A percentile compares a stretch with the other conserved stretches of the same genome.
phyloP scores from a whole-genome alignment of 2,113 vertebrate genomes.

The Hippocampus guttulatus region DNA sequence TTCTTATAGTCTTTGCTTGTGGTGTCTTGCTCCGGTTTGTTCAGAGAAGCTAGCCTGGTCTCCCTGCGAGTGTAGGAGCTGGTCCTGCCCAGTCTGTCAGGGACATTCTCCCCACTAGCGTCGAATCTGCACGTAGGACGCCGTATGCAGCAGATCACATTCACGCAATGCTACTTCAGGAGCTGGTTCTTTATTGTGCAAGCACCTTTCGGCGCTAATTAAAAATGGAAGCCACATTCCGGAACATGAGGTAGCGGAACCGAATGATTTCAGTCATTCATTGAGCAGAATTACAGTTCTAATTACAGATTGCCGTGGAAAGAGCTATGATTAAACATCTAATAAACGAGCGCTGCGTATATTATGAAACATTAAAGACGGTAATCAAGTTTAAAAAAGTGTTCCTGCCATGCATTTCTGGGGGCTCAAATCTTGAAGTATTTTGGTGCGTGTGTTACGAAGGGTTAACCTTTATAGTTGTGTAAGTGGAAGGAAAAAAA shows the following conservation, averaged over 20 bases:
- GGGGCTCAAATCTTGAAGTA: neutral
- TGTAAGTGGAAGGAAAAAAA: neutral
- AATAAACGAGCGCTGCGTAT: neutral
- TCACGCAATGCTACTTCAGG: neutral
- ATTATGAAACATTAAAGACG: neutral
- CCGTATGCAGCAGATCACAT: neutral
- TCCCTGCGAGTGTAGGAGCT: constrained; percentile 84
- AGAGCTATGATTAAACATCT: neutral
- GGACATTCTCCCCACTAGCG: constrained; percentile 72
- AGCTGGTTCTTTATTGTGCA: neutral
- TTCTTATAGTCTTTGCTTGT: constrained; percentile 85
- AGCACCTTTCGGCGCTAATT: neutral
- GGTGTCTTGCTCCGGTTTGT: constrained; percentile 69
- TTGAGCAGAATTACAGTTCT: no score
- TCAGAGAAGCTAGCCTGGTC: constrained; percentile 79
- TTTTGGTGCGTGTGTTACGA: neutral
- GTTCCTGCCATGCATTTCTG: neutral
- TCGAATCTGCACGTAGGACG: constrained; percentile 75
- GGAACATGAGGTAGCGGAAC: no score
- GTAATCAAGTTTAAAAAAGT: neutral
- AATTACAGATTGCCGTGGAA: no score
- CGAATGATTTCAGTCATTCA: no score
- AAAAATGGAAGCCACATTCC: neutral
- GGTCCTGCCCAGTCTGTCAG: constrained; percentile 76
- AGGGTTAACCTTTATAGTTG: neutral